phyloP scores from a whole-genome alignment of 1,140 invertebrate genomes.

The Platorchestia sp. region DNA sequence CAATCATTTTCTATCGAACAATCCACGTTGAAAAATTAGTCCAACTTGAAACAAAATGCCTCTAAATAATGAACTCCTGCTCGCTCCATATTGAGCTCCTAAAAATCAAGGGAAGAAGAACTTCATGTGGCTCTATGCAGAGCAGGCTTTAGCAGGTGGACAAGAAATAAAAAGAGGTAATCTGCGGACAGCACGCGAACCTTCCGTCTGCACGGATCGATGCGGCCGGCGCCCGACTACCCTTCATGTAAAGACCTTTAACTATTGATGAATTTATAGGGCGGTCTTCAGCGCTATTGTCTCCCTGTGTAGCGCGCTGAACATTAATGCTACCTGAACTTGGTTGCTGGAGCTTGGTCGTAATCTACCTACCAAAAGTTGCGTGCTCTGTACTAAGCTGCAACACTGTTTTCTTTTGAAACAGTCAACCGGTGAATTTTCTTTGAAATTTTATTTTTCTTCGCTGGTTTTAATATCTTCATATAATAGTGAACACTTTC shows the following conservation, averaged over 20 bases:
- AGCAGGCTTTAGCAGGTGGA: not conserved
- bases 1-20: too few species aligned
- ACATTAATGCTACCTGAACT: not conserved
- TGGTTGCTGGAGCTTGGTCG: too few species aligned
- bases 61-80: not conserved
- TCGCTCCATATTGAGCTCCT: too few species aligned
- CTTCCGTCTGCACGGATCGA: constrained; percentile 21
- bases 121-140: not conserved
- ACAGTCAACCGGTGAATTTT: too few species aligned
- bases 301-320: not conserved
- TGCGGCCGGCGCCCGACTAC: not conserved
- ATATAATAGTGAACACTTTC: too few species aligned
- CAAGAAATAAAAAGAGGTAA: not conserved
- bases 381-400: too few species aligned
- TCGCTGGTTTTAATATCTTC: too few species aligned
- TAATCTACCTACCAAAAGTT: too few species aligned
- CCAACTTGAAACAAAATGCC: not conserved
- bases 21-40: not conserved
- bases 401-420: too few species aligned
- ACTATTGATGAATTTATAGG: not conserved
- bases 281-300: not conserved
- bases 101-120: too few species aligned
- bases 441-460: too few species aligned
- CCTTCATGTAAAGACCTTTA: not conserved
- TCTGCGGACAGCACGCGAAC: not conserved